These are phyloP conservation scores for Ceyx cyanopectus DNA, from an alignment of 2,113 vertebrate species.

Conservation along the genomic window DNA sequence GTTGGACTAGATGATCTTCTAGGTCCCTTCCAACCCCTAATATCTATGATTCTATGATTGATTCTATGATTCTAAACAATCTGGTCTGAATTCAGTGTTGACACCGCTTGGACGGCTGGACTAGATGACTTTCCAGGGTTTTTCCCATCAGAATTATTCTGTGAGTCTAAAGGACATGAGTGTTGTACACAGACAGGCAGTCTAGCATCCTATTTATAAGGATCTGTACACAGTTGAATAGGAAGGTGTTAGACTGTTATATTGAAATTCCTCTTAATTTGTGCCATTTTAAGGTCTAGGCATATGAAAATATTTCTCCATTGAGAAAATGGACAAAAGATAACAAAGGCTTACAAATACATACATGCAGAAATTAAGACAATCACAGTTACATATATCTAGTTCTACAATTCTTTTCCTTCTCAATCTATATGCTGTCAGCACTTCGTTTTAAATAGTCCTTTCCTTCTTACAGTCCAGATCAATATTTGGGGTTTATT, in stretches of 20 bases:
- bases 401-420: not conserved
- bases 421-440: not conserved
- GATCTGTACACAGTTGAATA: not conserved
- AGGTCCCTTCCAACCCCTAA: too few species aligned
- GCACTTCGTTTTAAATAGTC: not conserved
- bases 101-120: not conserved
- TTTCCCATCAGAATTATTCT: not conserved
- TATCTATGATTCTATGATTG: too few species aligned
- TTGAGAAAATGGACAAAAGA: not conserved
- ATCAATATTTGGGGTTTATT: not conserved
- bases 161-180: not conserved
- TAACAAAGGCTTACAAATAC: not conserved
- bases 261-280: not conserved
- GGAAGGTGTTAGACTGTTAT: not conserved
- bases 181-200: not conserved
- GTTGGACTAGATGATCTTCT: too few species aligned
- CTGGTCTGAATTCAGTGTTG: not conserved
- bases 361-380: not conserved
- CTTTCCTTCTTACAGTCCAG: not conserved
- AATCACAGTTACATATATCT: not conserved
- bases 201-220: not conserved
- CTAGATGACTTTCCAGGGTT: not conserved
- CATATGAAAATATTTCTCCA: not conserved
- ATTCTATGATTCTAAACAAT: not conserved
- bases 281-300: not conserved